phyloP scores from a whole-genome alignment of 2,888 invertebrate genomes.

The Mechanitis messenoides region DNA sequence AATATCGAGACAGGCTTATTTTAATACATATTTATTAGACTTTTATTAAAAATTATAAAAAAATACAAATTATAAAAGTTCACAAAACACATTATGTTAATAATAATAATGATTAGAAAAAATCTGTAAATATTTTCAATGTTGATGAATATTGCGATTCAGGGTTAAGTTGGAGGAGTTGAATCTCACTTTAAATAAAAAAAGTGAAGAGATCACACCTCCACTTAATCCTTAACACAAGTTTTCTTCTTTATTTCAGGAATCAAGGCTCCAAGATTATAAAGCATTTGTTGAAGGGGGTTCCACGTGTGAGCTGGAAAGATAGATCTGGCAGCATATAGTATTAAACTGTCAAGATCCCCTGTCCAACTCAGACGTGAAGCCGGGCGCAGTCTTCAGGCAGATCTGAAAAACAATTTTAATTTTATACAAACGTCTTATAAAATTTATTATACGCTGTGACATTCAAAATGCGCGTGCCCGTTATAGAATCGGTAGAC shows the following conservation, averaged over 20 bases:
- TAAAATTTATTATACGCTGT: slow-evolving; percentile 50
- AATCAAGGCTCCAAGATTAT: background rate
- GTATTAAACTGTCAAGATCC: slow-evolving; percentile 73
- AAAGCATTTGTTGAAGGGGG: slow-evolving; percentile 35
- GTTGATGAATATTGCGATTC: slow-evolving; percentile 49
- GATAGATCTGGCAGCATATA: slow-evolving; percentile 76
- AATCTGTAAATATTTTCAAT: slow-evolving; percentile 10
- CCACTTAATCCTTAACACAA: slow-evolving; percentile 73
- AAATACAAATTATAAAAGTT: background rate
- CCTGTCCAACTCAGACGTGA: slow-evolving; percentile 76
- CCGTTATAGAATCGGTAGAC: slow-evolving; percentile 50
- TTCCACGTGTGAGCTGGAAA: slow-evolving; percentile 76
- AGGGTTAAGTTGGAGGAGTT: slow-evolving; percentile 78
- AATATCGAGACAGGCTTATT: background rate
- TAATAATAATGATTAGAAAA: slow-evolving; percentile 17
- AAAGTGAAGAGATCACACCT: slow-evolving; percentile 79
- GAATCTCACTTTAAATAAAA: slow-evolving; percentile 76
- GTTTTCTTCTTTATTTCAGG: slow-evolving; percentile 12
- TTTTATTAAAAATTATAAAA: no score
- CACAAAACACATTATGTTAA: background rate
- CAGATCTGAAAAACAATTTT: slow-evolving; percentile 47
- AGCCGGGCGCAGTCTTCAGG: slow-evolving; percentile 37
- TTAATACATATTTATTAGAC: background rate
- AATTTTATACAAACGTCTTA: slow-evolving; percentile 33
- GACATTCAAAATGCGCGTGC: slow-evolving; percentile 57